Conservation (phyloP, 2,113 vertebrate genomes). For the Corythornis cristatus region DNA sequence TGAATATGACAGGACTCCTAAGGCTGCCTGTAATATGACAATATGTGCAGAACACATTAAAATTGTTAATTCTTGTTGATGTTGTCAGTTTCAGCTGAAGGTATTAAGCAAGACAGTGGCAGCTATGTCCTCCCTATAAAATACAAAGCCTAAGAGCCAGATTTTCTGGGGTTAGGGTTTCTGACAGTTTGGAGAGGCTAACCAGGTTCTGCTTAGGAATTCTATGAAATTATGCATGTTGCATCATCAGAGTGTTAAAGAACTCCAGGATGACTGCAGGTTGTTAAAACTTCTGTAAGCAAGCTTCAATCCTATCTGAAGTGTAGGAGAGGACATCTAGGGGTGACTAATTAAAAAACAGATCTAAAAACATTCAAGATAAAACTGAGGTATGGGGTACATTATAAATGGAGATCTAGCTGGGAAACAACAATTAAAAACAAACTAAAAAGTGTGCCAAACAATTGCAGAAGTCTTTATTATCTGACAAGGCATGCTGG, state of each 20-base stretch:
- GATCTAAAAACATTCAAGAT: neutral
- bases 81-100: neutral
- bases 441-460: neutral
- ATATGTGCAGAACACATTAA: neutral
- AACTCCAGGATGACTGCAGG: neutral
- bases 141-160: neutral
- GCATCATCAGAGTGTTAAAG: neutral
- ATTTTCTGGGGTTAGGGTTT: neutral
- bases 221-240: neutral
- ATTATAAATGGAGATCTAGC: neutral
- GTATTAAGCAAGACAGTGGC: neutral
- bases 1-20: neutral
- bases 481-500: neutral
- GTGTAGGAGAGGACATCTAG: neutral
- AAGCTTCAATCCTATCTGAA: neutral
- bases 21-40: neutral
- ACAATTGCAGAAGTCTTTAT: neutral
- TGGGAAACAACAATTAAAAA: neutral
- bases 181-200: neutral
- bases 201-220: neutral
- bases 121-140: neutral
- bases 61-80: neutral
- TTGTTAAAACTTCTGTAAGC: neutral
- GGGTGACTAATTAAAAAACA: neutral
- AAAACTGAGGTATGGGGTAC: neutral